Evolutionary conservation across 2,797 vertebrate species (phyloP), one percentile per base, ranked within the genome.

Genomic region (Oceanodroma leucorhoa): DNA sequence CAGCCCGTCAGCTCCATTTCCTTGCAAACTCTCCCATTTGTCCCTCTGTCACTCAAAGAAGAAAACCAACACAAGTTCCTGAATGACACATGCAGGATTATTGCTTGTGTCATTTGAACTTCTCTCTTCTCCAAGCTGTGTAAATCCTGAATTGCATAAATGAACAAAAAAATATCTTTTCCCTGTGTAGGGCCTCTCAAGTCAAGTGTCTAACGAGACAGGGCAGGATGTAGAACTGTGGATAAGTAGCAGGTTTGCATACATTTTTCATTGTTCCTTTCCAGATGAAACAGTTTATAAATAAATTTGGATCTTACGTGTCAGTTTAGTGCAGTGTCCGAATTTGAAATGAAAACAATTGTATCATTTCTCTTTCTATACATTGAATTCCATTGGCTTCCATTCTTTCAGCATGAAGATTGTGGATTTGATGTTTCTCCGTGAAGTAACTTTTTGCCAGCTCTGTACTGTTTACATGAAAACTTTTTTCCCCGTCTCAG

Each of bases 391-490:
- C 24, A 48, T 45, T 80, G 40, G 36, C 34, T 94, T 90, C 94
- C 41, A 48, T 84, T 62, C 50, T 90, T 90, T 89, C 41, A 20
- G 20, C 38, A 41, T 55, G 51, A 94, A 91, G 43, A 61, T 10
- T 83, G 29, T 79, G 32, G 69, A 85, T 92, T 46, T 95, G 48
- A 45, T 77, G 8, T 78, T 94, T 94, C 29, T 95, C n/a, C 30
- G 23, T 17, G 6, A 88, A 94, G 51, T 19, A 40, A 9, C 76
- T 95, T 92, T 93, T 95, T 95, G 41, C 81, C 86, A 94, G 8
- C 36, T 82, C 41, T 93, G 20, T 84, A 34, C 57, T 90, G 64
- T 92, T 95, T 94, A 62, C 61, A 34, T 77, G 66, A 92, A 89
- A 85, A 9, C 4, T 61, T 87, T 50, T 62, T 89, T n/a, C 24